Percentiles rank a stretch among this genome's conserved stretches.
phyloP scores from a whole-genome alignment of 2,888 invertebrate genomes.

The Orthosia gracilis region DNA sequence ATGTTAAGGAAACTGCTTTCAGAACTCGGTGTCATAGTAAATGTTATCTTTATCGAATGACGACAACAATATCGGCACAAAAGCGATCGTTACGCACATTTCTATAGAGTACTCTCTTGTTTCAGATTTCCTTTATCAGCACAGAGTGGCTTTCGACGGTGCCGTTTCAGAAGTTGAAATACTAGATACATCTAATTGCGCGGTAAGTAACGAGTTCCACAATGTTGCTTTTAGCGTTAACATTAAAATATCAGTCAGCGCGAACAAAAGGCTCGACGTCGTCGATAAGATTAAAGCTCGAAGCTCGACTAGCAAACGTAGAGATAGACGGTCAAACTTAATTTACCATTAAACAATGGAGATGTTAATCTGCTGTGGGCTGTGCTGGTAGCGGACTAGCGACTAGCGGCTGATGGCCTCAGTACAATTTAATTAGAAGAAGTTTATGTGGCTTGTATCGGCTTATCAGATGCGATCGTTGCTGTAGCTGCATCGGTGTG shows the following conservation, averaged over 20 bases:
- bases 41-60: conserved; percentile 57
- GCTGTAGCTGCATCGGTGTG: conserved; percentile 71
- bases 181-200: conserved; percentile 95
- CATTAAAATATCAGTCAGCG: conserved; percentile 64
- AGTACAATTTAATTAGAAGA: conserved; percentile 89
- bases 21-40: conserved; percentile 55
- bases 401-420: conserved; percentile 82
- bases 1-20: conserved; percentile 72
- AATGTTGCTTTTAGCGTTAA: conserved; percentile 64
- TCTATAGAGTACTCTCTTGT: conserved; percentile 80
- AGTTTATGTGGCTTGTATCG: conserved; percentile 85
- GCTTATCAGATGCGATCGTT: conserved; percentile 82
- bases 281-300: conserved; percentile 67
- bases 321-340: conserved; percentile 83
- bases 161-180: conserved; percentile 95
- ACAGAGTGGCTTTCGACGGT: conserved; percentile 95
- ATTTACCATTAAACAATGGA: conserved; percentile 88
- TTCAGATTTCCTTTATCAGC: conserved; percentile 95
- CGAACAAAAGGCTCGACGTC: conserved; percentile 64
- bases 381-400: conserved; percentile 77
- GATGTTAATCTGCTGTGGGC: conserved; percentile 84
- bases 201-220: conserved; percentile 90
- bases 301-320: conserved; percentile 76
- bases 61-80: conserved; percentile 58
- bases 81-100: conserved; percentile 51